A percentile compares a stretch with the other conserved stretches of the same genome.
Conservation (phyloP, 2,888 invertebrate genomes). For the Pimpla rufipes region DNA sequence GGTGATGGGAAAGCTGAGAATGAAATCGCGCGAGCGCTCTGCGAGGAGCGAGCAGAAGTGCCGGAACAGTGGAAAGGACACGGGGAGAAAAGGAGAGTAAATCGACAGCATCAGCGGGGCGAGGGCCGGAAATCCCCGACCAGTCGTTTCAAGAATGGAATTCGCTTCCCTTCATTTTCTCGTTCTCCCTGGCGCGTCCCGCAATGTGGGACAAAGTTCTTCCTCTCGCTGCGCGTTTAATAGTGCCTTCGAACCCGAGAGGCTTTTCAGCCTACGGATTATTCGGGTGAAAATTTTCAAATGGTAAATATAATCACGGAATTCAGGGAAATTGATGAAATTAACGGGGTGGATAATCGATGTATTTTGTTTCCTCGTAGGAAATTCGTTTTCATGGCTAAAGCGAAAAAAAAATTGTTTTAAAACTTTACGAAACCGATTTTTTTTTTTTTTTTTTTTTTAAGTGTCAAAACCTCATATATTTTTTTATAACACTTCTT, state of each 20-base stretch:
- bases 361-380: neutral
- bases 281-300: no score
- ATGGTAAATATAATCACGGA: no score
- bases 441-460: no score
- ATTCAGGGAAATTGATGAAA: neutral
- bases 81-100: conserved; percentile 2
- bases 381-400: no score
- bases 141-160: conserved; percentile 6
- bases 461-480: no score
- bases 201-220: neutral
- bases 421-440: no score
- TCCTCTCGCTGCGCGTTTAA: neutral
- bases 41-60: neutral
- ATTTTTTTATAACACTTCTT: no score
- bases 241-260: neutral
- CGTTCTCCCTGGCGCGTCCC: neutral
- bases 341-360: neutral
- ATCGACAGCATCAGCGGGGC: neutral
- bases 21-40: conserved; percentile 28
- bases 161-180: conserved; percentile 5
- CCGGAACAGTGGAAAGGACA: conserved; percentile 13
- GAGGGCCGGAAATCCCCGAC: neutral
- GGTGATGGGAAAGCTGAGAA: conserved; percentile 51
- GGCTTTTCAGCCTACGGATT: neutral
- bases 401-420: conserved; percentile 2